A percentile compares a stretch with the other conserved stretches of the same genome.
Evolutionary conservation across 2,888 invertebrate genomes (phyloP).

Genomic region (Leptopterna dolabrata): DNA sequence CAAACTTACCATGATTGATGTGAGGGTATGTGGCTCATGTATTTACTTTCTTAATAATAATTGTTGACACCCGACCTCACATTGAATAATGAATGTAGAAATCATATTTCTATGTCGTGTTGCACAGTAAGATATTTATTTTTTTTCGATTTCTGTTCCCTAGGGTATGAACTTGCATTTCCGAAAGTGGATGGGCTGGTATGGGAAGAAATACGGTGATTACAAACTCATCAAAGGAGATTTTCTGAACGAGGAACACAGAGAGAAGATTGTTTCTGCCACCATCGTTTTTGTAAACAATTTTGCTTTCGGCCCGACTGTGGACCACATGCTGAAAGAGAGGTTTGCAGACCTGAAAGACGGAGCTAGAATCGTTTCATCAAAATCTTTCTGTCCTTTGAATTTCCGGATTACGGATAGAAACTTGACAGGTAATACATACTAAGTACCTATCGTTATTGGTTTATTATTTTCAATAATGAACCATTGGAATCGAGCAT

Average conservation of each 20-base stretch:
- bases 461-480: too few species aligned
- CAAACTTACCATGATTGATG: too few species aligned
- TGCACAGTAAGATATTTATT: too few species aligned
- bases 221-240: constrained; percentile 94
- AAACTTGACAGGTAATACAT: constrained; percentile 83
- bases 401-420: constrained; percentile 98
- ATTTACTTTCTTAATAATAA: too few species aligned
- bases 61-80: too few species aligned
- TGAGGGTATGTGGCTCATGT: too few species aligned
- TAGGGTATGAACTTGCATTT: constrained; percentile 91
- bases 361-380: constrained; percentile 96
- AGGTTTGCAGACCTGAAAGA: constrained; percentile 95
- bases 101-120: too few species aligned
- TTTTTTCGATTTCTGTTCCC: not conserved
- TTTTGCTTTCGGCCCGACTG: constrained; percentile 97
- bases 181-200: constrained; percentile 97
- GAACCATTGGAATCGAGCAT: too few species aligned
- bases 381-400: constrained; percentile 98
- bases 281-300: constrained; percentile 99
- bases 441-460: too few species aligned
- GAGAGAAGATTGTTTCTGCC: constrained; percentile 93
- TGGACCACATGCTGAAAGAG: constrained; percentile 96
- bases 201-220: constrained; percentile 93
- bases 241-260: constrained; percentile 90
- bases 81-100: too few species aligned